Percentiles rank a stretch among this genome's conserved stretches.
Conservation (phyloP, 2,888 invertebrate genomes). For the Pollenia amentaria region DNA sequence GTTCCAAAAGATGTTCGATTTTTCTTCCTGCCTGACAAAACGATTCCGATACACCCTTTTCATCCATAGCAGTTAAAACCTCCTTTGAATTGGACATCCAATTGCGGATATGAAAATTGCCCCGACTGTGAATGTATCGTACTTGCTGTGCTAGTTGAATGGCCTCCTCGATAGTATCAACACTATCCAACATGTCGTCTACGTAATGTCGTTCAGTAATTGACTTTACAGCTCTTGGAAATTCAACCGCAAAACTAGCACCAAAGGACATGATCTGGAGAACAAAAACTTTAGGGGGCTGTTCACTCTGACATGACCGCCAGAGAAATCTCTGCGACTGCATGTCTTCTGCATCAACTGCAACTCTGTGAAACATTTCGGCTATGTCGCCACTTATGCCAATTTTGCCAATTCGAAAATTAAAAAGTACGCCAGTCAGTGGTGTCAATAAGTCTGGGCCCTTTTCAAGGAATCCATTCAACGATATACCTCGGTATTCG, state of each 20-base stretch:
- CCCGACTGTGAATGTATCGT: constrained; percentile 53
- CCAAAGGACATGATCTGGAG: too few species aligned
- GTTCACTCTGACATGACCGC: background rate
- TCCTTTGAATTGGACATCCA: constrained; percentile 68
- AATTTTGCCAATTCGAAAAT: background rate
- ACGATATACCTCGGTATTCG: constrained; percentile 72
- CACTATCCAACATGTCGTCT: constrained; percentile 74
- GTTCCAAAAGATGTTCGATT: background rate
- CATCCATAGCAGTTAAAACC: background rate
- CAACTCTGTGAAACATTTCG: background rate
- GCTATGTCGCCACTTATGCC: background rate
- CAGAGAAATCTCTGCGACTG: background rate
- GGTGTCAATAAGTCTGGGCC: background rate
- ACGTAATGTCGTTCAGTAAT: too few species aligned
- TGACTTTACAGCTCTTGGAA: too few species aligned
- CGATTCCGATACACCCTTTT: background rate
- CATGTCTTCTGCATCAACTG: background rate
- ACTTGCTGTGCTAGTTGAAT: constrained; percentile 38
- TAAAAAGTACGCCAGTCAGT: background rate
- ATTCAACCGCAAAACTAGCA: too few species aligned
- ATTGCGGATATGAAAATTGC: constrained; percentile 71
- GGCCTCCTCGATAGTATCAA: constrained; percentile 73
- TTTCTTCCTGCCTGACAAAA: background rate
- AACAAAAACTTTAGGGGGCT: too few species aligned
- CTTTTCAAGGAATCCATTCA: constrained; percentile 75